Conservation (phyloP, 2,113 vertebrate genomes). For the Fulica atra region DNA sequence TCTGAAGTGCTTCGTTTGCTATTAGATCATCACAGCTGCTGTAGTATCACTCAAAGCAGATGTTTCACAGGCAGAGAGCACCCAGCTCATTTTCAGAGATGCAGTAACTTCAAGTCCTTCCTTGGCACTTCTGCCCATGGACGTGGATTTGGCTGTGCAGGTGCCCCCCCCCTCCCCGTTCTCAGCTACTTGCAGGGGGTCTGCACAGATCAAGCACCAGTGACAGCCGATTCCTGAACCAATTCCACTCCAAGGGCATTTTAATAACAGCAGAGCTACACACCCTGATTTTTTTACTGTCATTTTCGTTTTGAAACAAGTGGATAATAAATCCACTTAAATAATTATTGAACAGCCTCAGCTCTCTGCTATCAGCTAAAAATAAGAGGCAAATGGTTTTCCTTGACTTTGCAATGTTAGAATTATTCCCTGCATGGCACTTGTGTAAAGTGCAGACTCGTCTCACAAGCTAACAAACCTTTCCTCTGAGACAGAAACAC, state of each 20-base stretch:
- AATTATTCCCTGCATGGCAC: background rate
- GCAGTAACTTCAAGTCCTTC: slow-evolving; percentile 25
- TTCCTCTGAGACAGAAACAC: background rate
- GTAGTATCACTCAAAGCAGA: slow-evolving; percentile 75
- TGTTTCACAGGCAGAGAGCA: slow-evolving; percentile 69
- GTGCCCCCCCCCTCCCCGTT: slow-evolving; percentile 32
- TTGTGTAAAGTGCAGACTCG: background rate
- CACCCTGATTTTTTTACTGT: background rate
- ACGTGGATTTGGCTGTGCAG: slow-evolving; percentile 41
- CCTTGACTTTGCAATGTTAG: background rate
- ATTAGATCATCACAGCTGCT: slow-evolving; percentile 79
- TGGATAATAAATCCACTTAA: background rate
- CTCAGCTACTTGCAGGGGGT: background rate
- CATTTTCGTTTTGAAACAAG: slow-evolving; percentile 2
- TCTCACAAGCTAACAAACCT: background rate
- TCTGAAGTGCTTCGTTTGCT: slow-evolving; percentile 74
- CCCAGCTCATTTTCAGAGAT: slow-evolving; percentile 57
- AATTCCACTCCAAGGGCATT: background rate
- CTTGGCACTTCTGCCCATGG: slow-evolving; percentile 54
- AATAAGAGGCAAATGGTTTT: background rate
- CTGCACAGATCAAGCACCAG: background rate
- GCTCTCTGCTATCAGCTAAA: background rate
- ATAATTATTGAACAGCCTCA: background rate
- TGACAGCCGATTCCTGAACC: slow-evolving; percentile 13
- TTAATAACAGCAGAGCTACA: background rate